phyloP scores from a whole-genome alignment of 2,888 invertebrate genomes.

The Acleris holmiana region DNA sequence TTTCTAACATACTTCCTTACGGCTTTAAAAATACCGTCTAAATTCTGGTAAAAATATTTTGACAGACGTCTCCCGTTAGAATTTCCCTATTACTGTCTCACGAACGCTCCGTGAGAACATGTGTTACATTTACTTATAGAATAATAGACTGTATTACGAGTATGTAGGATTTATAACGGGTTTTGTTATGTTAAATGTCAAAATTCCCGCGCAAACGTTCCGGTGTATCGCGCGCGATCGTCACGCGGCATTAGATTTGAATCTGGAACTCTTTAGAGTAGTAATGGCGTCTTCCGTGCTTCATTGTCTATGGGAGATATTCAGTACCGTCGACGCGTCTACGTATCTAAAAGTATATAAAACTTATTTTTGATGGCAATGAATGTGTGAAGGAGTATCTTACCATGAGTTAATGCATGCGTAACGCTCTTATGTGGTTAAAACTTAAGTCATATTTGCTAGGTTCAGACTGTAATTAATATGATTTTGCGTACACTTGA shows the following conservation, averaged over 20 bases:
- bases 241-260: conserved; percentile 78
- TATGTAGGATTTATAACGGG: conserved; percentile 13
- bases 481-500: background rate
- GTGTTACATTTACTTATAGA: conserved; percentile 41
- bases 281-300: conserved; percentile 65
- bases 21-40: conserved; percentile 41
- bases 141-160: conserved; percentile 19
- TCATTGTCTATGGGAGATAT: conserved; percentile 41
- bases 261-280: conserved; percentile 74
- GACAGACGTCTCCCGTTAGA: conserved; percentile 38
- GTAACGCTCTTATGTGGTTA: background rate
- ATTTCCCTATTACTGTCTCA: conserved; percentile 50
- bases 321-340: too few relatives aligned
- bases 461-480: background rate
- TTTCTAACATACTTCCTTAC: conserved; percentile 31
- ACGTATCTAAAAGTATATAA: too few relatives aligned
- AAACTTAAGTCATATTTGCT: conserved; percentile 1
- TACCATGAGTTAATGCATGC: background rate
- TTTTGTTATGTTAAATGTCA: conserved; percentile 42
- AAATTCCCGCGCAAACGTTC: conserved; percentile 57
- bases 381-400: background rate
- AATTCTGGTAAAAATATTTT: conserved; percentile 41
- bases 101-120: conserved; percentile 56
- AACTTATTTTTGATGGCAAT: too few relatives aligned
- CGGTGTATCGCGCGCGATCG: conserved; percentile 63